phyloP scores from a whole-genome alignment of 2,113 vertebrate genomes.

The Montifringilla adamsi region DNA sequence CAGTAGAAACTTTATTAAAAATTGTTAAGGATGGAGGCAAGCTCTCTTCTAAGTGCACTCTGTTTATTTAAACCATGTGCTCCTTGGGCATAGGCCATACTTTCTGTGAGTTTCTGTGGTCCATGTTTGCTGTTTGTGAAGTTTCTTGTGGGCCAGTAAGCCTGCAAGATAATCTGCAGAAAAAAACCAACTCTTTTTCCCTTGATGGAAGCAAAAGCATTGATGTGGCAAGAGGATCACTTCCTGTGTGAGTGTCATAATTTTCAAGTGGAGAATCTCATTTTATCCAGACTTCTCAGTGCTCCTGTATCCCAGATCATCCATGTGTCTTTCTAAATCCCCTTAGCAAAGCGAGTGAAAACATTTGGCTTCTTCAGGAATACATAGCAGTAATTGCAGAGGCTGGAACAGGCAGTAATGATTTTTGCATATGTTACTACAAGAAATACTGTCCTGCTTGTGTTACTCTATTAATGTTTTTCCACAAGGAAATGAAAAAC shows the following conservation, averaged over 20 bases:
- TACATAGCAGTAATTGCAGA: not conserved
- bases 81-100: not conserved
- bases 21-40: not conserved
- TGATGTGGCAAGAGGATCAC: not conserved
- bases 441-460: not conserved
- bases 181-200: not conserved
- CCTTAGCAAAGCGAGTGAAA: not conserved
- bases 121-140: not conserved
- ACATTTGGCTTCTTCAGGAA: not conserved
- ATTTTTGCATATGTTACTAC: conserved; percentile 20
- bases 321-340: not conserved
- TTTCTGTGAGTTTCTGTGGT: not conserved
- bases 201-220: not conserved
- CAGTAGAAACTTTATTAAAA: conserved; percentile 42
- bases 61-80: conserved; percentile 1
- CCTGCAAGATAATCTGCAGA: not conserved
- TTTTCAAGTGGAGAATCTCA: not conserved
- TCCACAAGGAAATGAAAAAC: conserved; percentile 54
- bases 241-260: not conserved
- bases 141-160: not conserved
- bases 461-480: conserved; percentile 41
- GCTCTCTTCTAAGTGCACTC: not conserved
- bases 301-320: not conserved
- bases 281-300: not conserved
- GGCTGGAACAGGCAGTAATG: conserved; percentile 11